Conservation (phyloP, 2,113 vertebrate species). For the Zootoca vivipara region DNA sequence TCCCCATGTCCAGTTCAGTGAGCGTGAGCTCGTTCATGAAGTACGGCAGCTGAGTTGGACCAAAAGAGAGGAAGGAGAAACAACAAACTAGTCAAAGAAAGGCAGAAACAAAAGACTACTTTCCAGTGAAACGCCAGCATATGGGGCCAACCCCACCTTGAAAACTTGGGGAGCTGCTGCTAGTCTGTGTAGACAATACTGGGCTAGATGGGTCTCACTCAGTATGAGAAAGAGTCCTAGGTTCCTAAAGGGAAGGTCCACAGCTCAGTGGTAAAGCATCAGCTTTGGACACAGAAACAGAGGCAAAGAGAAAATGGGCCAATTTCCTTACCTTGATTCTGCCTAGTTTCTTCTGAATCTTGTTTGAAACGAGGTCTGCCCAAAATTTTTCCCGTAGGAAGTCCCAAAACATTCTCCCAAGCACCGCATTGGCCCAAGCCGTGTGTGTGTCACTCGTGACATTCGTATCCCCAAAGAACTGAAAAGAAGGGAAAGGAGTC, state of each 20-base stretch:
- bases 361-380: constrained; percentile 80
- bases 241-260: not conserved
- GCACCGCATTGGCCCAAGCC: constrained; percentile 82
- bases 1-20: constrained; percentile 89
- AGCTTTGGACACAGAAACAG: not conserved
- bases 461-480: constrained; percentile 70
- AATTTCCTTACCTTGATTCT: constrained; percentile 83
- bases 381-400: constrained; percentile 85
- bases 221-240: too few species aligned
- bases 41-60: constrained; percentile 82
- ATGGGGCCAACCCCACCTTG: too few species aligned
- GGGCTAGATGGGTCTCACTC: not conserved
- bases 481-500: not conserved
- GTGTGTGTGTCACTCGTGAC: constrained; percentile 45
- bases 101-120: too few species aligned
- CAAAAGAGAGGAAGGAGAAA: not conserved
- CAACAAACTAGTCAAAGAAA: rapidly evolving
- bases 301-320: not conserved
- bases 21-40: constrained; percentile 90
- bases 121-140: too few species aligned
- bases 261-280: too few species aligned
- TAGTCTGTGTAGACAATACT: not conserved
- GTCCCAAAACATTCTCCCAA: constrained; percentile 90
- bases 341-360: constrained; percentile 91
- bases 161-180: not conserved